phyloP scores from a whole-genome alignment of 2,888 invertebrate species.

The Scaptomyza parva region DNA sequence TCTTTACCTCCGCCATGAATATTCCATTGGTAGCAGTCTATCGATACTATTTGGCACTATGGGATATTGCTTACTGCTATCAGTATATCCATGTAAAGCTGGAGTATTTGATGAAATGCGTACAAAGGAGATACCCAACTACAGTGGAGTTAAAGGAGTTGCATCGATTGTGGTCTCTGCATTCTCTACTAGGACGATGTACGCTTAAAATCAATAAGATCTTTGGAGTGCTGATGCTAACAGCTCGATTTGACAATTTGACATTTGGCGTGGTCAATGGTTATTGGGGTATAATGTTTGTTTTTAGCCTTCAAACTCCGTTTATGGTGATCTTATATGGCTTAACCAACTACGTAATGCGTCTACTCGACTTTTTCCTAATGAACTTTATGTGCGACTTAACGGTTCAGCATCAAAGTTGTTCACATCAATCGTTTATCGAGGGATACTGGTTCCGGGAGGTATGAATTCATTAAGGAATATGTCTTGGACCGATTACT shows the following conservation, averaged over 20 bases:
- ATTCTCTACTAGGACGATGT: conserved; percentile 31
- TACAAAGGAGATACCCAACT: not conserved
- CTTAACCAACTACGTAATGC: not conserved
- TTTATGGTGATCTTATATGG: conserved; percentile 20
- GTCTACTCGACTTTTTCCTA: conserved; percentile 39
- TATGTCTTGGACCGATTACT: not conserved
- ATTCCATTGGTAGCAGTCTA: conserved; percentile 40
- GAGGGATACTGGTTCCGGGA: conserved; percentile 25
- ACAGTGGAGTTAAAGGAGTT: conserved; percentile 27
- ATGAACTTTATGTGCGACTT: conserved; percentile 45
- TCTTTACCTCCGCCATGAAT: conserved; percentile 29
- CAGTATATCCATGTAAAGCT: conserved; percentile 44
- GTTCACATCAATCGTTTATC: not conserved
- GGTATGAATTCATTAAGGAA: conserved; percentile 18
- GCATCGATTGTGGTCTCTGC: conserved; percentile 47
- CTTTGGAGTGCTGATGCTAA: conserved; percentile 45
- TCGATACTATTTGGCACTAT: conserved; percentile 52
- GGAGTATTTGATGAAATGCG: not conserved
- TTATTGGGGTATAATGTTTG: conserved; percentile 48
- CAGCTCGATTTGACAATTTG: conserved; percentile 42
- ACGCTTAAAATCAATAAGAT: conserved; percentile 31
- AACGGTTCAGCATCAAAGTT: conserved; percentile 15
- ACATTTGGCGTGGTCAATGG: conserved; percentile 22
- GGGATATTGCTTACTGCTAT: conserved; percentile 51
- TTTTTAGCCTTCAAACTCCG: not conserved